Percentiles rank a stretch among this genome's conserved stretches.
Conservation (phyloP, 2,888 invertebrate genomes). For the Physocephala rufipes region DNA sequence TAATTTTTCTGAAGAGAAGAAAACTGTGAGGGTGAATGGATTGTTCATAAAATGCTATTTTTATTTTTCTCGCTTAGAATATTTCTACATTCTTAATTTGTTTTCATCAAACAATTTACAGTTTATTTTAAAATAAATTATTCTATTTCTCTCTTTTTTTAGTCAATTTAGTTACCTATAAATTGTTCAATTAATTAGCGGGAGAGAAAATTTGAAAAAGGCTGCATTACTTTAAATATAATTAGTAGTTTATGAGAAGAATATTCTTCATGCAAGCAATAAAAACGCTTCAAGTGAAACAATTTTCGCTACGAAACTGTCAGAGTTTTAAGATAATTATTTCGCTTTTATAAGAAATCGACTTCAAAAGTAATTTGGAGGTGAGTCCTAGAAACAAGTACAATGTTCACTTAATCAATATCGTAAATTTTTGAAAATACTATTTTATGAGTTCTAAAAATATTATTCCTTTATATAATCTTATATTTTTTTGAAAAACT, state of each 20-base stretch:
- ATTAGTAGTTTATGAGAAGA: not conserved
- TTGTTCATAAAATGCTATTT: not conserved
- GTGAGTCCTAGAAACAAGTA: too few species aligned
- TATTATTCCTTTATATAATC: too few species aligned
- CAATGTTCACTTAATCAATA: too few species aligned
- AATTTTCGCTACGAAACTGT: too few species aligned
- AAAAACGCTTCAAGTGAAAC: too few species aligned
- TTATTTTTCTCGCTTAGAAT: not conserved
- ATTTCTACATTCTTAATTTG: not conserved
- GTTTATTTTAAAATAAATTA: not conserved
- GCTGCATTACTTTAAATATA: constrained; percentile 28
- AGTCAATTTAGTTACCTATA: not conserved
- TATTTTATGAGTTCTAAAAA: too few species aligned
- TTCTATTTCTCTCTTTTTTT: constrained; percentile 1
- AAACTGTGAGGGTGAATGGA: not conserved
- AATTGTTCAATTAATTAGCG: constrained; percentile 25
- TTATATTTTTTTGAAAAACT: too few species aligned
- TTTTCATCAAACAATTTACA: not conserved
- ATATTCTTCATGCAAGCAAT: too few species aligned
- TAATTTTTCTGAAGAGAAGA: not conserved
- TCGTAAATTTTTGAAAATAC: too few species aligned
- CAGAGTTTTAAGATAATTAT: too few species aligned
- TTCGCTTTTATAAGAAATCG: too few species aligned
- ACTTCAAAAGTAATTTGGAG: too few species aligned
- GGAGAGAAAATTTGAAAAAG: constrained; percentile 39